Evolutionary conservation across 2,888 invertebrate species (phyloP), one percentile per base, ranked within the genome.

Genomic region (Subacronicta megacephala): DNA sequence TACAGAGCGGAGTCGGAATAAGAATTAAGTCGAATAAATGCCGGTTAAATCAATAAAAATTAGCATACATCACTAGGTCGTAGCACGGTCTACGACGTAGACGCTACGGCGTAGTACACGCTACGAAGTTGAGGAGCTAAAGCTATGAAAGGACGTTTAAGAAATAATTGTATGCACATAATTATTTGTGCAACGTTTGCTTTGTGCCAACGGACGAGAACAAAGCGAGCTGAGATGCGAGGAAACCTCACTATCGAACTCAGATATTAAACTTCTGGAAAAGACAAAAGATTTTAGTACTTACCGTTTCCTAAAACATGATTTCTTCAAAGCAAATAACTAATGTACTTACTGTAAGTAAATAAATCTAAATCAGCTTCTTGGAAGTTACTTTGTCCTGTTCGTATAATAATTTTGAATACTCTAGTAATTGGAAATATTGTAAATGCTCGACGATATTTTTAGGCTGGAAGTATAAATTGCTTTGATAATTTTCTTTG

Each of bases 161-260:
- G 80, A 87, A 89, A 91, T 92, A 92, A 92, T 91, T 88, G 90
- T 90, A 93, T 93, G 93, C 92, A 92, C 92, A 93, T 93, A 93
- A 93, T 93, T 90, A 92, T 92, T 92, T 90, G 90, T 89, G 89
- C 89, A 90, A 77, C 84, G 86, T 82, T 80, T 80, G 87, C 87
- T 90, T 90, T 90, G 85, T 88, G 81, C 80, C 85, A 89, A 85
- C 88, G 87, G 75, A 79, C 80, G 78, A 75, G 88, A 85, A 90
- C 89, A 89, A 90, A 89, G 86, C 63, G 60, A 62, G 75, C 70
- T 67, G 78, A 78, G 78, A 82, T 67, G 78, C 71, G 82, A 71
- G 76, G 33, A 63, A 72, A 79, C 66, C 75, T 69, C 74, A 62
- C 67, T 78, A 31, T 73, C 61, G 58, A 56, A 20, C 77, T 67